Percentiles rank a stretch among this genome's conserved stretches.
These are phyloP conservation scores for Enoplosus armatus DNA, from an alignment of 2,797 vertebrate species.

Conservation along the genomic window DNA sequence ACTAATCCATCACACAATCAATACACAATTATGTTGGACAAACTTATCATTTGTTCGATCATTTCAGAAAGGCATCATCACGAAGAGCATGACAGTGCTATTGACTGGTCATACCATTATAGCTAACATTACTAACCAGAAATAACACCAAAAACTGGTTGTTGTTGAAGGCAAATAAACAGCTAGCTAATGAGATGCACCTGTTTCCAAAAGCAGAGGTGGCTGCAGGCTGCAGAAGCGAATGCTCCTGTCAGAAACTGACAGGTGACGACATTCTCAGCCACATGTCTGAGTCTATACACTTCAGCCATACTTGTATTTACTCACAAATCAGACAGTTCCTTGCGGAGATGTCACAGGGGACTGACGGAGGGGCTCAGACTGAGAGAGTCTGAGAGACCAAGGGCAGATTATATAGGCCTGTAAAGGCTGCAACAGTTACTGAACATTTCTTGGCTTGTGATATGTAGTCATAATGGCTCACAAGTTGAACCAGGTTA, in stretches of 20 bases:
- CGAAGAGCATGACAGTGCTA: background rate
- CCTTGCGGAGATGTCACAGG: background rate
- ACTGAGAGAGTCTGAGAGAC: background rate
- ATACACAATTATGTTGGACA: constrained; percentile 41
- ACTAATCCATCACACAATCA: constrained; percentile 31
- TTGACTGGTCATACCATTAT: background rate
- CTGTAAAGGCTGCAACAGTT: background rate
- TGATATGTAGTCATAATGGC: background rate
- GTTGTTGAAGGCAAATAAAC: background rate
- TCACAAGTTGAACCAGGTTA: background rate
- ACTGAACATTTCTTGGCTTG: background rate
- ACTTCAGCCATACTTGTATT: background rate
- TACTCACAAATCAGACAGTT: background rate
- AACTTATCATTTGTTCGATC: constrained; percentile 6
- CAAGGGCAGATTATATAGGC: background rate
- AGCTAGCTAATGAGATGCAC: background rate
- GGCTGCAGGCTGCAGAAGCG: background rate
- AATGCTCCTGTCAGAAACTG: background rate
- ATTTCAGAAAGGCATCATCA: background rate
- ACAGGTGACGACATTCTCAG: background rate
- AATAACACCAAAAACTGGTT: background rate
- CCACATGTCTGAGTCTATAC: background rate
- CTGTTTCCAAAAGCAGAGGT: background rate
- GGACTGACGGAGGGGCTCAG: background rate
- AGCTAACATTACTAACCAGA: background rate